These are phyloP conservation scores for Hyla sarda DNA, from an alignment of 2,113 vertebrate genomes.

Conservation along the genomic window DNA sequence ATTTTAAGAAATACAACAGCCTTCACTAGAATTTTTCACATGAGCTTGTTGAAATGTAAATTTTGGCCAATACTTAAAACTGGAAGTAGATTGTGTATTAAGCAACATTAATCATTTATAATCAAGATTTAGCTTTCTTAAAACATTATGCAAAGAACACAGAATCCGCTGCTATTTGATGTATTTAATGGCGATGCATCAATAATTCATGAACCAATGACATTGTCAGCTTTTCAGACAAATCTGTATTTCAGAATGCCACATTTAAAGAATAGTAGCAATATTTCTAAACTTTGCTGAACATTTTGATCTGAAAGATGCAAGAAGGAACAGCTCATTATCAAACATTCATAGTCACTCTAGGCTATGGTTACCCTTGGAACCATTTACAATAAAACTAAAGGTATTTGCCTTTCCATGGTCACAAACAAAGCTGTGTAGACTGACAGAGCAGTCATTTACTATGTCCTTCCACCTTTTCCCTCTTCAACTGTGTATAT, in stretches of 20 bases:
- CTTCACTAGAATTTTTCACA: not conserved
- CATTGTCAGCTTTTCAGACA: constrained; percentile 7
- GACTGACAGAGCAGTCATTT: no score
- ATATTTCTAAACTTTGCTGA: not conserved
- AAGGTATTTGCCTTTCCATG: no score
- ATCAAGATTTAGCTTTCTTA: constrained; percentile 3
- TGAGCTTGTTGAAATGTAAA: constrained; percentile 24
- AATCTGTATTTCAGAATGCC: not conserved
- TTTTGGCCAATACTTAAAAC: constrained; percentile 19
- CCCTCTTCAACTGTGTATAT: no score
- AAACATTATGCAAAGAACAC: constrained; percentile 22
- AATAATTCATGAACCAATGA: constrained; percentile 7
- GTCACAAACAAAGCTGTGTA: no score
- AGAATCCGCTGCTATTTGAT: constrained; percentile 19
- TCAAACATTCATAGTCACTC: no score
- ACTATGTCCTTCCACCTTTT: no score
- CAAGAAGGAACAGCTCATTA: no score
- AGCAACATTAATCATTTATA: constrained; percentile 14
- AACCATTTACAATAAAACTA: no score
- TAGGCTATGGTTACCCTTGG: no score
- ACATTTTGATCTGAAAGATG: no score
- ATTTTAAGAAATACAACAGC: constrained; percentile 15
- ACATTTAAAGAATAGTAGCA: not conserved
- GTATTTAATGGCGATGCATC: not conserved
- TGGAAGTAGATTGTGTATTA: constrained; percentile 16